phyloP scores from a whole-genome alignment of 2,797 vertebrate genomes.

The Siniperca obscura region DNA sequence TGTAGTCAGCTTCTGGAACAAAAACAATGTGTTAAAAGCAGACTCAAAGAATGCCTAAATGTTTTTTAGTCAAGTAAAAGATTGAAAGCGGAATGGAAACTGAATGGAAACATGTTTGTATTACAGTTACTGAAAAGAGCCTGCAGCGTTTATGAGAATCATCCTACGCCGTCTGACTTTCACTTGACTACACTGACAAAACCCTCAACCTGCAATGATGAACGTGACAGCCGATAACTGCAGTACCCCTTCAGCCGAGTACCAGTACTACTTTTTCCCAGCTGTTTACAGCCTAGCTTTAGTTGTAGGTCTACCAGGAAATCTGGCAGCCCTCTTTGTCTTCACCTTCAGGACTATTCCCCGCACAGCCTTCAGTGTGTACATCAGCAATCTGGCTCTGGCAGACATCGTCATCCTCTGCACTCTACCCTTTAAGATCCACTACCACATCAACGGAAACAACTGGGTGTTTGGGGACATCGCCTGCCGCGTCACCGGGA shows the following conservation, averaged over 20 bases:
- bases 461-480: conserved; percentile 85
- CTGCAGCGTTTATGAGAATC: conserved; percentile 19
- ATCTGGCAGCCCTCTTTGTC: conserved; percentile 78
- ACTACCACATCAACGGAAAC: conserved; percentile 86
- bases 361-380: conserved; percentile 80
- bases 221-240: conserved; percentile 44
- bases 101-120: conserved; percentile 56
- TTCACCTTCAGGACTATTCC: conserved; percentile 73
- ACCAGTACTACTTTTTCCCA: conserved; percentile 85
- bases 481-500: conserved; percentile 81
- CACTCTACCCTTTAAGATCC: conserved; percentile 87
- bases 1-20: not conserved
- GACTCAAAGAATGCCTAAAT: not conserved
- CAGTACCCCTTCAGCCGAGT: conserved; percentile 56
- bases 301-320: conserved; percentile 84
- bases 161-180: not conserved
- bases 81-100: conserved; percentile 33
- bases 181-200: not conserved
- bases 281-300: conserved; percentile 82
- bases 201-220: conserved; percentile 48
- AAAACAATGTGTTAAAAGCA: not conserved
- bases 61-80: not conserved
- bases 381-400: conserved; percentile 86
- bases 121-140: conserved; percentile 28
- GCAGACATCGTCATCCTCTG: conserved; percentile 84